These are phyloP conservation scores for Ctenicera cuprea DNA, from an alignment of 2,888 invertebrate genomes.

Conservation along the genomic window DNA sequence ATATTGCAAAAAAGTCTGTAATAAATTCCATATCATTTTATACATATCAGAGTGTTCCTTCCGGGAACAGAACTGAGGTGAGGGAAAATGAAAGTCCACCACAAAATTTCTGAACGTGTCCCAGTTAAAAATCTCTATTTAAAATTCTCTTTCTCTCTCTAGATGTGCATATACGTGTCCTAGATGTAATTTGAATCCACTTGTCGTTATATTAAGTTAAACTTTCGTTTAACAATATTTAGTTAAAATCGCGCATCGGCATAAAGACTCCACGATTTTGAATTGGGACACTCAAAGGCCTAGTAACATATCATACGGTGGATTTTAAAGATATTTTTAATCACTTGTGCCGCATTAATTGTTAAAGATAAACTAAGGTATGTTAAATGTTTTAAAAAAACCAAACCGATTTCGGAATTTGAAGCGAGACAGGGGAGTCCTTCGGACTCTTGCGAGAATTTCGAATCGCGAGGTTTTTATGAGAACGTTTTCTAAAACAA, in stretches of 20 bases:
- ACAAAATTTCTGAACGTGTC: constrained; percentile 46
- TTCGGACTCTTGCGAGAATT: constrained; percentile 55
- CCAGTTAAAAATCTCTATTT: constrained; percentile 42
- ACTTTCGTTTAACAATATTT: constrained; percentile 3
- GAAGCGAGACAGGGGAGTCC: constrained; percentile 62
- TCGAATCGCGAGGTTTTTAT: constrained; percentile 27
- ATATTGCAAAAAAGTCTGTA: constrained; percentile 32
- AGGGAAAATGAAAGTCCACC: constrained; percentile 58
- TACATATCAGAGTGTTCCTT: constrained; percentile 66
- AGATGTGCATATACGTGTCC: constrained; percentile 45
- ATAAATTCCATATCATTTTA: constrained; percentile 55
- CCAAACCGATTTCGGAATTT: constrained; percentile 51
- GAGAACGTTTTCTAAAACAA: constrained; percentile 18
- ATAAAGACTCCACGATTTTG: constrained; percentile 47
- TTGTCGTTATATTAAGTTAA: neutral
- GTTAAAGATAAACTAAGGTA: constrained; percentile 49
- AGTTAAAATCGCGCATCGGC: constrained; percentile 39
- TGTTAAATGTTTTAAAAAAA: constrained; percentile 48
- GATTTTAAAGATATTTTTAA: constrained; percentile 62
- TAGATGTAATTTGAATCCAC: constrained; percentile 42
- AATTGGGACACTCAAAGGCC: constrained; percentile 64
- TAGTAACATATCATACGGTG: constrained; percentile 67
- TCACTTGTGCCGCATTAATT: constrained; percentile 69
- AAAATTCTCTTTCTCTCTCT: constrained; percentile 46
- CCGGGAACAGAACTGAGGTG: constrained; percentile 55